Evolutionary conservation across 2,888 invertebrate genomes (phyloP).

Genomic region (Leptothorax acervorum): DNA sequence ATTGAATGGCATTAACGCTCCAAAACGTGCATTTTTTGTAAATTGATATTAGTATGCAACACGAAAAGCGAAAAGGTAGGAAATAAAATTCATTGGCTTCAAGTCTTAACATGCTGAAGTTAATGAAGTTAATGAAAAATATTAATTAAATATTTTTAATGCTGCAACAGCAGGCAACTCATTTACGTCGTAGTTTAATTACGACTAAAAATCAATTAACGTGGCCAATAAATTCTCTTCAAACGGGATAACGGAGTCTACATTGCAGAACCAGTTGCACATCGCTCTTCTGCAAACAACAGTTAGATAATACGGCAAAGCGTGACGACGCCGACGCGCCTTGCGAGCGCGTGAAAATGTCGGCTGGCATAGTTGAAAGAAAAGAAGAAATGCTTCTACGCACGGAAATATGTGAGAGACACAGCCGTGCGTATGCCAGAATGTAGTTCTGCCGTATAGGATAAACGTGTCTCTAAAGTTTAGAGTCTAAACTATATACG

Average conservation of each 20-base stretch:
- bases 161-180: background rate
- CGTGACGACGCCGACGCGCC: slow-evolving; percentile 43
- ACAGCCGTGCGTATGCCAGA: background rate
- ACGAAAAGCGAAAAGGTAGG: background rate
- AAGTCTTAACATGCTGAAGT: background rate
- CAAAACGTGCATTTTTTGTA: slow-evolving; percentile 3
- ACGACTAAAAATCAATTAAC: slow-evolving; percentile 8
- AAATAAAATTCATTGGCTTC: slow-evolving; percentile 24
- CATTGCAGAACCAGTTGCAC: slow-evolving; percentile 76
- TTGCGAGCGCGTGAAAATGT: slow-evolving; percentile 21
- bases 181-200: background rate
- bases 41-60: slow-evolving; percentile 30
- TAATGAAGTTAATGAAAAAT: background rate
- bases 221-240: slow-evolving; percentile 11
- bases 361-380: background rate
- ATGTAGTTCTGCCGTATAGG: background rate
- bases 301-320: slow-evolving; percentile 62
- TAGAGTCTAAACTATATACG: background rate
- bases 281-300: slow-evolving; percentile 47
- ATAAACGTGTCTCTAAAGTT: slow-evolving; percentile 24
- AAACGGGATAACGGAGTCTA: slow-evolving; percentile 43
- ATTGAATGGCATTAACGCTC: background rate
- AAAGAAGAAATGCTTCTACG: background rate
- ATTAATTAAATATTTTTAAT: background rate
- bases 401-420: slow-evolving; percentile 23